These are phyloP conservation scores for Epinephelus coioides DNA, from an alignment of 2,797 vertebrate species.

Conservation along the genomic window DNA sequence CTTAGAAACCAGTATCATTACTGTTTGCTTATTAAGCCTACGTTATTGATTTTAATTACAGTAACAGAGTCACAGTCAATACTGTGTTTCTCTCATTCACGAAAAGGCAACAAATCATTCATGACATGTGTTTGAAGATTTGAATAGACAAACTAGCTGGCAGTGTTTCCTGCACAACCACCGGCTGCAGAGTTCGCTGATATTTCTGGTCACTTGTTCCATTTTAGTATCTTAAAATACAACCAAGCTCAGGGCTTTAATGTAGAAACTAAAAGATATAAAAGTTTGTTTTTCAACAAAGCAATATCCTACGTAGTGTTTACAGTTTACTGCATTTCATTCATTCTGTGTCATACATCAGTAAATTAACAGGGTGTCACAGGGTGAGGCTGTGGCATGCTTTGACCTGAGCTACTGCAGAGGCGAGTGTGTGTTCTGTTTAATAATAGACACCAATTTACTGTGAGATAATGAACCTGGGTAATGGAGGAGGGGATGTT, in stretches of 20 bases:
- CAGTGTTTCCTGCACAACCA: background rate
- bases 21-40: background rate
- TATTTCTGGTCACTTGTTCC: background rate
- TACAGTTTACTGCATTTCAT: background rate
- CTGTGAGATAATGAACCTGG: slow-evolving; percentile 55
- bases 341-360: background rate
- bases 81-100: background rate
- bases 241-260: background rate
- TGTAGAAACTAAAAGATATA: background rate
- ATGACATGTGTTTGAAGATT: slow-evolving; percentile 3
- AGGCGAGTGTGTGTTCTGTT: slow-evolving; percentile 39
- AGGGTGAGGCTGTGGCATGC: background rate
- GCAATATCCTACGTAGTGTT: background rate
- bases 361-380: background rate
- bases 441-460: slow-evolving; percentile 73
- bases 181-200: background rate
- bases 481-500: slow-evolving; percentile 36
- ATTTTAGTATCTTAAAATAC: slow-evolving; percentile 1
- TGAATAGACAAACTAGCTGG: slow-evolving; percentile 8
- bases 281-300: background rate
- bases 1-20: background rate
- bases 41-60: background rate
- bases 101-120: background rate
- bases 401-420: slow-evolving; percentile 36
- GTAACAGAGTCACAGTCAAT: background rate